These are phyloP conservation scores for Acanthosepion lycidas DNA, from an alignment of 2,888 invertebrate species.

Conservation along the genomic window DNA sequence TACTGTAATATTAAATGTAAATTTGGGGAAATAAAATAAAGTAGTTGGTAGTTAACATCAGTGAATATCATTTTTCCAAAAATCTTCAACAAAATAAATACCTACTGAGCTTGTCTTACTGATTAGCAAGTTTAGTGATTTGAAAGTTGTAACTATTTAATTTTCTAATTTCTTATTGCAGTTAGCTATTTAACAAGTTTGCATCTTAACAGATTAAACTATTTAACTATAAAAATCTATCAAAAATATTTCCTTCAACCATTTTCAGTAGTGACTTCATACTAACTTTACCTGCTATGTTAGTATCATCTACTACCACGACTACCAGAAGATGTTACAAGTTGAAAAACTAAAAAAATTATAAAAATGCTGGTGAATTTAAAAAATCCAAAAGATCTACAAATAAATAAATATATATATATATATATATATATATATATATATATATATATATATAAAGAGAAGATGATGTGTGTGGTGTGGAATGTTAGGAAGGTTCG, in stretches of 20 bases:
- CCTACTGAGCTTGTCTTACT: no score
- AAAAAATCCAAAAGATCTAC: neutral
- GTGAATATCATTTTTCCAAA: no score
- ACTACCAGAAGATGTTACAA: neutral
- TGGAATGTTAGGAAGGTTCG: neutral
- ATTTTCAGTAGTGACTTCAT: neutral
- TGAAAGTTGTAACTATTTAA: no score
- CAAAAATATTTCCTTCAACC: neutral
- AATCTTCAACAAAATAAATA: no score
- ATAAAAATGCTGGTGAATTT: neutral
- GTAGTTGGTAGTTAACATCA: no score
- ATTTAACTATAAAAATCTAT: neutral
- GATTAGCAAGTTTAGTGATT: no score
- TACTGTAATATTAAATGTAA: no score
- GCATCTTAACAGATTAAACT: no score
- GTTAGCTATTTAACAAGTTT: no score
- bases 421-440: no score
- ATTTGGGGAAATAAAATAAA: no score
- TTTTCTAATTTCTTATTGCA: no score
- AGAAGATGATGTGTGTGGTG: neutral
- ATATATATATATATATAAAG: neutral
- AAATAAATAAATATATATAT: neutral
- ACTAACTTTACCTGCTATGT: neutral
- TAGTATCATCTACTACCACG: neutral
- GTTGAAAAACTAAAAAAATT: neutral